These are phyloP conservation scores for Agonopterix alstromeriana DNA, from an alignment of 2,888 invertebrate genomes.

Conservation along the genomic window DNA sequence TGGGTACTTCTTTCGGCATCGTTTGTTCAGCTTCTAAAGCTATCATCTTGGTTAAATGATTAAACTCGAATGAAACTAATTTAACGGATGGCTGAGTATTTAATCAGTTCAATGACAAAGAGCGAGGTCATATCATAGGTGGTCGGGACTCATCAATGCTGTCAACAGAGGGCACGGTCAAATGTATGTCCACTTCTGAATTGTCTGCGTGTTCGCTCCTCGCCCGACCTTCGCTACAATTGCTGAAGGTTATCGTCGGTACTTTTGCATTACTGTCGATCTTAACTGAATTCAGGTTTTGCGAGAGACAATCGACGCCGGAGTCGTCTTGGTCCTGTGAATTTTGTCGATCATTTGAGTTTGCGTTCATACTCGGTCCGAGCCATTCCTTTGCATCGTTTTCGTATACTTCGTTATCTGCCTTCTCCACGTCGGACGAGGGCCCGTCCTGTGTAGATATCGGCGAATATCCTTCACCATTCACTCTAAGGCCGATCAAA, in stretches of 20 bases:
- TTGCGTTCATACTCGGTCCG: conserved; percentile 60
- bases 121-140: conserved; percentile 56
- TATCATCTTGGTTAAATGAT: conserved; percentile 36
- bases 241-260: conserved; percentile 68
- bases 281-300: conserved; percentile 49
- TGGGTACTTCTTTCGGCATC: conserved; percentile 51
- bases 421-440: conserved; percentile 44
- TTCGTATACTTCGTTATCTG: conserved; percentile 32
- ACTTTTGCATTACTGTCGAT: conserved; percentile 58
- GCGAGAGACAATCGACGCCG: conserved; percentile 48
- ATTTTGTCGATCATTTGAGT: conserved; percentile 44
- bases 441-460: conserved; percentile 35
- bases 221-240: conserved; percentile 57
- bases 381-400: conserved; percentile 67
- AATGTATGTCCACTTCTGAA: conserved; percentile 51
- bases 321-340: conserved; percentile 16
- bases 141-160: conserved; percentile 63
- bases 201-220: conserved; percentile 45
- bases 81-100: conserved; percentile 16
- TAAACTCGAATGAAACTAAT: conserved; percentile 17
- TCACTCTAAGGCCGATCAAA: conserved; percentile 52
- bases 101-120: conserved; percentile 12
- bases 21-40: conserved; percentile 64
- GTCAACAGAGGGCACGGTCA: conserved; percentile 65
- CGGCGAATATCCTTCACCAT: conserved; percentile 52